phyloP scores from a whole-genome alignment of 2,797 vertebrate species.

The Cossypha polioptera region DNA sequence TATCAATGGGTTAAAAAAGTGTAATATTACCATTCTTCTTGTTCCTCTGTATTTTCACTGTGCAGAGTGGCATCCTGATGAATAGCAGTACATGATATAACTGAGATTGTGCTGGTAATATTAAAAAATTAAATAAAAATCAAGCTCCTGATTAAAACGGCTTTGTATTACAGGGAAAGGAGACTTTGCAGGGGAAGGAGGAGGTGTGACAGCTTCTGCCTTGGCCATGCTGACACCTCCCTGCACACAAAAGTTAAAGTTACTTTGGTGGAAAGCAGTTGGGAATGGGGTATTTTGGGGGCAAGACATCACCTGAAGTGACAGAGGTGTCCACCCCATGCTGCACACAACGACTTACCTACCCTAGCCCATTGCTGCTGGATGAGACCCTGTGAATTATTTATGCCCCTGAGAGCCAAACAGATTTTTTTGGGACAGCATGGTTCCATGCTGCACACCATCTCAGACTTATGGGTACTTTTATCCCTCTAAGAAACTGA shows the following conservation, averaged over 20 bases:
- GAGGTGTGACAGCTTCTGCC: neutral
- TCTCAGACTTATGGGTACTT: fast-evolving
- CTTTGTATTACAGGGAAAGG: neutral
- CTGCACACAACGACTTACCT: neutral
- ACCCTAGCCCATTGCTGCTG: neutral
- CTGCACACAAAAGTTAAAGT: neutral
- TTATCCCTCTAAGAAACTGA: neutral
- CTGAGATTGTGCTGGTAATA: neutral
- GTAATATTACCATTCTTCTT: neutral
- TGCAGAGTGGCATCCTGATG: neutral
- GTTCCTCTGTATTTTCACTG: neutral
- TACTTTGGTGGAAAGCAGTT: neutral
- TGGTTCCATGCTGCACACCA: fast-evolving
- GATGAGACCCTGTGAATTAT: neutral
- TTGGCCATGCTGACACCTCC: neutral
- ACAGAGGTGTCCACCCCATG: fast-evolving
- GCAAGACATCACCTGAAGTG: neutral
- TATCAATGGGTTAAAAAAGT: neutral
- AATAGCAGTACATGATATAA: fast-evolving
- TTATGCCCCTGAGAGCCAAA: neutral
- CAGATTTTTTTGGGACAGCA: fast-evolving
- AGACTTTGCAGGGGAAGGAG: neutral
- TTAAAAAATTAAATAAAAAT: neutral
- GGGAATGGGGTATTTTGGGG: neutral
- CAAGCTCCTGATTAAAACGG: neutral